Base-by-base conservation (phyloP, 2,113 vertebrate species). In the Muscicapa adusta region DNA sequence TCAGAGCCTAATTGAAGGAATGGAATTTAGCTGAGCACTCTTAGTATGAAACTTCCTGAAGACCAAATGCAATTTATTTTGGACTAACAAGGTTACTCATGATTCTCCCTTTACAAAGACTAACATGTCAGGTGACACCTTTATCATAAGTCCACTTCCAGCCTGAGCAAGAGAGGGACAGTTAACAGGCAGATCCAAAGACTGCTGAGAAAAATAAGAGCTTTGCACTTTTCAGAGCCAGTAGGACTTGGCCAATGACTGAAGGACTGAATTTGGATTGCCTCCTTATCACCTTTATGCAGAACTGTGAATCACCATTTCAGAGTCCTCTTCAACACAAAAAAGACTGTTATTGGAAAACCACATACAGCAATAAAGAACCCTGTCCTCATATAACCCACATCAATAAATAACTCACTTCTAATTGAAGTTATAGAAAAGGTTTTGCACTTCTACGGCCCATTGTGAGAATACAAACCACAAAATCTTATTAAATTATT, bases 401-500 rank as follows among this genome's bases (percentile, higher is more conserved):
- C 73, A 73, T 76, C 80, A 84, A 89, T 87, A 94, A 89, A 85
- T 76, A 91, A 74, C 73, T 82, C 61, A 51, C 34, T 91, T 94
- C 47, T 94, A 79, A 78, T 12, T 89, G 62, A 94, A 96, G 88
- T 73, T 67, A 76, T 25, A 87, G 62, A 42, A 91, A 61, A 86
- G 34, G 23, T 70, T 95, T 91, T 82, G 24, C 53, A 89, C 43
- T 89, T 91, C 34, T 79, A 33, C 24, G 84, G 40, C 26, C 62
- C 38, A 57, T 83, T 92, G 60, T 94, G 60, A 94, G 76, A 85
- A 79, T 63, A 73, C 26, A 93, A 89, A 93, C 24, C 40, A 89
- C 18, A 72, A 92, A 91, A 96, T 83, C 75, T 89, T 91, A 89
- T 94, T 94, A 85, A 85, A 96, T 87, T 96, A 91, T 94, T 96